Evolutionary conservation across 2,113 vertebrate species (phyloP).

Genomic region (Mionectes macconnelli): DNA sequence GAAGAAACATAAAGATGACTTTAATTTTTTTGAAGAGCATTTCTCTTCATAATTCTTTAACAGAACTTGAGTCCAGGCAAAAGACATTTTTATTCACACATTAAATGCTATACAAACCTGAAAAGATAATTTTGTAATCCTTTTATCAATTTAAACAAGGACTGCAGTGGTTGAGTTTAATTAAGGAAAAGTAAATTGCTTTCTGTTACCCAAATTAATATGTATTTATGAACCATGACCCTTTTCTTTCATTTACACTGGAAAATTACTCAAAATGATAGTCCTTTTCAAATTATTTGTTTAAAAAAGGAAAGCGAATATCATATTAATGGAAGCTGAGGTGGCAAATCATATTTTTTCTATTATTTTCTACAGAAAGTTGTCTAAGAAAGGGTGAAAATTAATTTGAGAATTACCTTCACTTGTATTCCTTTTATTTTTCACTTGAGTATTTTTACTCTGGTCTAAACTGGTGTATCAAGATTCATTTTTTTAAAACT

Average conservation of each 20-base stretch:
- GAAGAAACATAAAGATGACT: background rate
- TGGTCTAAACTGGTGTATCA: background rate
- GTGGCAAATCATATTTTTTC: background rate
- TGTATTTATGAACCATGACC: constrained; percentile 43
- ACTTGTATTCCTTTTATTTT: background rate
- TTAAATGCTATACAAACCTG: background rate
- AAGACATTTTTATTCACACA: constrained; percentile 22
- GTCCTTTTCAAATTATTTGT: background rate
- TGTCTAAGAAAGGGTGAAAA: background rate
- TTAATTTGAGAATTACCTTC: background rate
- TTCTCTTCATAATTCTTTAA: background rate
- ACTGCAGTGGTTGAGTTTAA: constrained; percentile 30
- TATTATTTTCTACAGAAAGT: background rate
- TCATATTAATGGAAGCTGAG: background rate
- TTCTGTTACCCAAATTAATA: constrained; percentile 50
- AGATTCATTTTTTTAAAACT: background rate
- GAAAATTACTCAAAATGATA: constrained; percentile 15
- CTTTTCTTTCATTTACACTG: constrained; percentile 15
- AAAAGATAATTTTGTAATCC: constrained; percentile 48
- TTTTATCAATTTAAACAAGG: constrained; percentile 56
- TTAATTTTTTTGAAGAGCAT: background rate
- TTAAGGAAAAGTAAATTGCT: constrained; percentile 52
- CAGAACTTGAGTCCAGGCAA: background rate
- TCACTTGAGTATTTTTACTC: background rate
- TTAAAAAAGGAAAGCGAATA: background rate